Evolutionary conservation across 2,888 invertebrate species (phyloP).

Genomic region (Drosophila cognata): DNA sequence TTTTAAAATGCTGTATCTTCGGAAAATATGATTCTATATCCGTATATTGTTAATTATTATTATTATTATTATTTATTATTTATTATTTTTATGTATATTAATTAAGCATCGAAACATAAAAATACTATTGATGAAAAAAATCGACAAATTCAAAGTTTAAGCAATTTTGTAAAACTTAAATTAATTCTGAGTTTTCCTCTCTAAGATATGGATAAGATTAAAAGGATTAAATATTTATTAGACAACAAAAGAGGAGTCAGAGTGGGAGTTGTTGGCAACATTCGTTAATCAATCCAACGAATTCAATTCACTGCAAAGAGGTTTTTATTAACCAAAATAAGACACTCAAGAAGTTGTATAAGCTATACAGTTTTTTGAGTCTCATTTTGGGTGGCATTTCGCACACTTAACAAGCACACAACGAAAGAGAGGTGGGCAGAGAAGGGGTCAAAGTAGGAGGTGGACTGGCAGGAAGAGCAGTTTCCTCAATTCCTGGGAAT

Average conservation of each 20-base stretch:
- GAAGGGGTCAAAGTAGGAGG: neutral
- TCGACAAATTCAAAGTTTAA: neutral
- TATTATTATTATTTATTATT: no score
- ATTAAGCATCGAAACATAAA: neutral
- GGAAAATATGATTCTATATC: no score
- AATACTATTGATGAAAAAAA: neutral
- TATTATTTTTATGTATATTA: neutral
- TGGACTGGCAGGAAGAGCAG: constrained; percentile 4
- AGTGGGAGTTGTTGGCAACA: neutral
- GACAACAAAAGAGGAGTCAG: neutral
- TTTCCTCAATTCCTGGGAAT: constrained; percentile 58
- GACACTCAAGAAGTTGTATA: neutral
- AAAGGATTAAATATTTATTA: no score
- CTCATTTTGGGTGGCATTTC: constrained; percentile 48
- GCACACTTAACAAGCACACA: neutral
- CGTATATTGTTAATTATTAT: no score
- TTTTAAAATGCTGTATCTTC: no score
- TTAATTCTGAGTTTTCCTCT: neutral
- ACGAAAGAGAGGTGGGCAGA: neutral
- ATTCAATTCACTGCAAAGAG: constrained; percentile 1
- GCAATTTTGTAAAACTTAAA: neutral
- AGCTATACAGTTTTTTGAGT: constrained; percentile 21
- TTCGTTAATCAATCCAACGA: constrained; percentile 20
- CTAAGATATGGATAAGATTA: neutral
- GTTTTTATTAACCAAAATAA: neutral